Evolutionary conservation across 2,113 vertebrate species (phyloP), one percentile per base, ranked within the genome.

Genomic region (Plecturocebus donacophilus): DNA sequence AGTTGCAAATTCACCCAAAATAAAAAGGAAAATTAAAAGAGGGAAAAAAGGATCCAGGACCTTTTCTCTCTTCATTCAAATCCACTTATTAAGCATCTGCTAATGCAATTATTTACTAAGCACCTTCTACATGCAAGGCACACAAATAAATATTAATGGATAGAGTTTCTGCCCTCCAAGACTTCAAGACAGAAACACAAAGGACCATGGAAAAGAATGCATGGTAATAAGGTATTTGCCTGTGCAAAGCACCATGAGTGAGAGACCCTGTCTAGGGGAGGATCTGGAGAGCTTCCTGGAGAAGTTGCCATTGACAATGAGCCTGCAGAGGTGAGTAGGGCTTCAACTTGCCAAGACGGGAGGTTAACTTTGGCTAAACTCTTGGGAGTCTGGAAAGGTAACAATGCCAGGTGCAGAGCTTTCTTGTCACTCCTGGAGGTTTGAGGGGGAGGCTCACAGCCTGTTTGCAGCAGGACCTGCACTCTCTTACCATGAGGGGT

Each of bases 201-300:
- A 23, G 1, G 27, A 70, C 6, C 1, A 0, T 3, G 30, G 80
- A 1, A 38, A 83, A 83, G 32, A 12, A 3, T 30, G 30, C 6
- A 76, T 3, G 14, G 1, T 21, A 11, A 10, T 2, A 14, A 77
- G 25, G 32, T 35, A 12, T 9, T 30, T 5, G 9, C 19, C 11
- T 7, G 0, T 11, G 8, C 81, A 68, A 30, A 58, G 54, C 73
- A 9, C 3, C 9, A 0, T 35, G 32, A 40, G 25, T 42, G 35
- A 49, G 27, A 58, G 42, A 40, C 3, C 42, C 27, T 0, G 9
- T 27, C 9, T 9, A n/a, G 11, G 21, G 5, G 45, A 91, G 32
- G 20, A 6, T 32, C 82, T 1, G 2, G 21, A 73, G 76, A 6
- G 42, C 25, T 71, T 56, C 73, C 38, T 2, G 1, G 75, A 56